Conservation (phyloP, 53 echinoderm and acorn worm genomes). For the Hippasteria phrygiana region DNA sequence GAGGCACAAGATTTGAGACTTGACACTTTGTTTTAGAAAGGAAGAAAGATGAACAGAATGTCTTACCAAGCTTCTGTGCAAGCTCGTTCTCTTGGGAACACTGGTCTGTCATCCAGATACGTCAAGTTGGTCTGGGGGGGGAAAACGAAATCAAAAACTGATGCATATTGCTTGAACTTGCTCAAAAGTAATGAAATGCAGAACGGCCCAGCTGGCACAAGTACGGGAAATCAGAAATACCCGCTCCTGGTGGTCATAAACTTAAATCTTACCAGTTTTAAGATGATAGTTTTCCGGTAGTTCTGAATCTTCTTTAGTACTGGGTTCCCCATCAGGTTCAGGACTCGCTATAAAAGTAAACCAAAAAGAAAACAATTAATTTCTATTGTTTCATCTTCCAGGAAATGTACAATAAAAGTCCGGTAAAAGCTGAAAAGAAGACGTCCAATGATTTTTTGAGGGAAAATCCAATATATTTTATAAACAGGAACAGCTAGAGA, state of each 20-base stretch:
- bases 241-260: not conserved
- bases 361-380: conserved; percentile 2
- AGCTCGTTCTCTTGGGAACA: conserved; percentile 88
- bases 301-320: conserved; percentile 89
- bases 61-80: conserved; percentile 94
- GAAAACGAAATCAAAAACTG: not conserved
- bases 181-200: no score
- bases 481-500: no score
- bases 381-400: no score
- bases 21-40: not conserved
- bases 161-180: no score
- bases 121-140: conserved; percentile 81
- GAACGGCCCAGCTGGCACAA: no score
- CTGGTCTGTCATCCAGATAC: conserved; percentile 90
- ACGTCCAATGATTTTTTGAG: no score
- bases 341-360: conserved; percentile 74
- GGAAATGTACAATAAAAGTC: no score
- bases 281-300: conserved; percentile 88
- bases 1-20: not conserved
- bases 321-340: conserved; percentile 95
- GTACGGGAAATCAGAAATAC: no score
- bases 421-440: no score
- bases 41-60: not conserved
- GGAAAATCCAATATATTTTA: no score
- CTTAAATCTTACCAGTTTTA: conserved; percentile 66